Base-by-base conservation (phyloP, 2,888 invertebrate genomes). In the Agrotis ipsilon region DNA sequence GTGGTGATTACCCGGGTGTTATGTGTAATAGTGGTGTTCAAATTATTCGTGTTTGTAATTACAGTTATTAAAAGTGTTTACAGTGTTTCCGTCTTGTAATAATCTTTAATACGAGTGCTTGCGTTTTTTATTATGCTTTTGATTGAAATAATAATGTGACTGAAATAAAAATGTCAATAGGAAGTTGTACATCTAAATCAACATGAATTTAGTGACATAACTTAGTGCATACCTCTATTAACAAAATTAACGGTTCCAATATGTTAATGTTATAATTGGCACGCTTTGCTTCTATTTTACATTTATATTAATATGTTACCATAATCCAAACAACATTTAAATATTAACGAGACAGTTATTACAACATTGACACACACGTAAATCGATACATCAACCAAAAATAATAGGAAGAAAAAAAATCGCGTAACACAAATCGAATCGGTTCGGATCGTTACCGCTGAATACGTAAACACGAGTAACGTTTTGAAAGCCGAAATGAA, bases 401-500 rank as follows among this genome's bases (percentile, higher is more conserved):
- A 72, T 39, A 76, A 39, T 60, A 74, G 78, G 67, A 71, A 72
- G 63, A 63, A 57, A 62, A 68, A 64, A 72, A 68, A 65, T 63
- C 78, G 68, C 76, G 73, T 81, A 82, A 83, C 71, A 80, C 57
- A 58, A 76, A 78, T 82, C 55, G 39, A 78, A 77, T 82, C 68
- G 18, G 73, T 78, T 63, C 52, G 62, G n/a, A n/a, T n/a, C 61
- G 71, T 81, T 76, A 78, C 71, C 72, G 72, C 65, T 67, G 80
- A 79, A 77, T 79, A 80, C 84, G 73, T 81, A 82, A 87, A 83
- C 79, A 72, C 68, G 78, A 76, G 73, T 70, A 69, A 83, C 76
- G 80, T 83, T 82, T 86, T 84, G 84, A 87, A 86, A 87, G 86
- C 86, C 85, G 80, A 87, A 87, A 80, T 84, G 83, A 84, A 85